Conservation (phyloP, 2,113 vertebrate species). For the Heterocephalus glaber region DNA sequence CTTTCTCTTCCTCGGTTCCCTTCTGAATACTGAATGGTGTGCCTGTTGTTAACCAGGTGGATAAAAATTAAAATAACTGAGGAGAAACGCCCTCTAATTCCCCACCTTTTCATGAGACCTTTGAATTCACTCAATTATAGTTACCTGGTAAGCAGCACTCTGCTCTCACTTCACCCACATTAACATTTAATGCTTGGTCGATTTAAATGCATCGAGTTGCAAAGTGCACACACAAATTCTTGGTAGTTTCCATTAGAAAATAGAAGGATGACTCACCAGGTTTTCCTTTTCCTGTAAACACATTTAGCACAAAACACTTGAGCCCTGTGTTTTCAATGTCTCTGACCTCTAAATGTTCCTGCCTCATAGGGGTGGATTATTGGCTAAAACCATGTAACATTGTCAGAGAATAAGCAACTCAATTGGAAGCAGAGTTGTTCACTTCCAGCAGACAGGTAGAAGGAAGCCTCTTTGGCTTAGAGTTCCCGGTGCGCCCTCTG, state of each 20-base stretch:
- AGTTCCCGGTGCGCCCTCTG: neutral
- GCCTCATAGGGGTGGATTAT: neutral
- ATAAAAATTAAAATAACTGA: neutral
- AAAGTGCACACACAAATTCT: neutral
- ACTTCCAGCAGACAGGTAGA: neutral
- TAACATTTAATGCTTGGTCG: neutral
- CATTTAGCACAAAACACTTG: neutral
- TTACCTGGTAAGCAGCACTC: neutral
- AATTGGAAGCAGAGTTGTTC: rapidly evolving
- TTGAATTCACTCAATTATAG: constrained; percentile 2
- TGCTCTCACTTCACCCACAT: neutral
- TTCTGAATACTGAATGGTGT: neutral
- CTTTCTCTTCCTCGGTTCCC: neutral
- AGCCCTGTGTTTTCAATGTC: neutral
- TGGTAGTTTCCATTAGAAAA: constrained; percentile 49
- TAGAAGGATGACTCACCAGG: constrained; percentile 53
- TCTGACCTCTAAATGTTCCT: neutral
- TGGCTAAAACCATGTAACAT: neutral
- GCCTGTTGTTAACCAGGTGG: neutral
- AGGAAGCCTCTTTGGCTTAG: neutral
- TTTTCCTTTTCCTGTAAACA: constrained; percentile 64
- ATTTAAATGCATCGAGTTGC: constrained; percentile 50
- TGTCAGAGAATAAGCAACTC: neutral
- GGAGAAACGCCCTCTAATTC: neutral
- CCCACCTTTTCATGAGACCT: neutral